A percentile compares a stretch with the other conserved stretches of the same genome.
Evolutionary conservation across 2,797 vertebrate species (phyloP).

Genomic region (Sus cebifrons): DNA sequence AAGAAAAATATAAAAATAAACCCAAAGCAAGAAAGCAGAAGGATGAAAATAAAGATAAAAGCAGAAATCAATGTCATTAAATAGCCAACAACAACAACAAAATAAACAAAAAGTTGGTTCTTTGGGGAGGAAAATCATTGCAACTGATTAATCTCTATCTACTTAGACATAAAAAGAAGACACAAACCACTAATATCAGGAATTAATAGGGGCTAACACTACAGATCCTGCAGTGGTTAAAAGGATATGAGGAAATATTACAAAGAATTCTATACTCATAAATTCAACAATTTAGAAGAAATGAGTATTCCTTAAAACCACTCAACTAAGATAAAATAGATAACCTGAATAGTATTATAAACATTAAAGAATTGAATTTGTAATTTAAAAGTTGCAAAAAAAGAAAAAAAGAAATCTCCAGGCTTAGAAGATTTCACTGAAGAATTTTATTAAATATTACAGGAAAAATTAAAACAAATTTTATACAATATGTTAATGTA

Average conservation of each 20-base stretch:
- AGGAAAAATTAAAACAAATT: not conserved
- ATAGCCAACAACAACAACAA: not conserved
- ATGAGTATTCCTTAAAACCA: conserved; percentile 11
- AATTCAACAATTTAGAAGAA: conserved; percentile 25
- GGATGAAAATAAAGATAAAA: conserved; percentile 43
- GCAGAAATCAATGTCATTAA: not conserved
- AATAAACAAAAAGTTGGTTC: not conserved
- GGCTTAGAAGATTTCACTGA: not conserved
- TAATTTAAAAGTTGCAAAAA: conserved; percentile 20
- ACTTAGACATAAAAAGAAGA: conserved; percentile 23
- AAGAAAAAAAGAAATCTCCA: conserved; percentile 31
- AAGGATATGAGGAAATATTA: not conserved
- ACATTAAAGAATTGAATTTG: conserved; percentile 11
- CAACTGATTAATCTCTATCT: not conserved
- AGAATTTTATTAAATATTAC: conserved; percentile 11
- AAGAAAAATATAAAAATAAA: not conserved
- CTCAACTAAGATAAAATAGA: not conserved
- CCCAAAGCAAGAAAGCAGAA: not conserved
- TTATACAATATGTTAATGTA: not conserved
- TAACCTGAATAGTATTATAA: conserved; percentile 46
- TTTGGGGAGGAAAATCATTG: not conserved
- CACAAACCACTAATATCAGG: conserved; percentile 3
- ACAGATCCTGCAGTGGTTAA: not conserved
- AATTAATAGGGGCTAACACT: not conserved
- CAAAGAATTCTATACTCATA: not conserved